Percentiles rank a stretch among this genome's conserved stretches.
These are phyloP conservation scores for Agrypnus murinus DNA, from an alignment of 2,888 invertebrate species.

Conservation along the genomic window DNA sequence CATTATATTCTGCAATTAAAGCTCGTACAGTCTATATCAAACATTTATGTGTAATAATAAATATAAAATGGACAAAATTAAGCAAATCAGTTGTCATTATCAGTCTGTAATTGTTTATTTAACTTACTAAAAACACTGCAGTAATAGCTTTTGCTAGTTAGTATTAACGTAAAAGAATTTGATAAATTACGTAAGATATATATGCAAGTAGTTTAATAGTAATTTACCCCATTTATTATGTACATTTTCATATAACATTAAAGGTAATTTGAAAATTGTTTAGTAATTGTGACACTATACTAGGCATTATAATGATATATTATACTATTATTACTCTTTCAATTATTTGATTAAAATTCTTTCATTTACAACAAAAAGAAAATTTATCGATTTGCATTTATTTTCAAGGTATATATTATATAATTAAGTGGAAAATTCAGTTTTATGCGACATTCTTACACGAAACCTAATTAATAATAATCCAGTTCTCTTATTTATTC, in stretches of 20 bases:
- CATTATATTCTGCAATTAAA: background rate
- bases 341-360: conserved; percentile 27
- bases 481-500: too few relatives aligned
- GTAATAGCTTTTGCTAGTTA: background rate
- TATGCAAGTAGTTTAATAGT: conserved; percentile 18
- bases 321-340: conserved; percentile 11
- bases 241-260: conserved; percentile 24
- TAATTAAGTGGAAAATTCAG: too few relatives aligned
- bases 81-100: background rate
- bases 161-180: conserved; percentile 1
- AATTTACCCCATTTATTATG: conserved; percentile 15
- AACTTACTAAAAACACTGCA: background rate
- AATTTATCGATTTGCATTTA: background rate
- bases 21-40: background rate
- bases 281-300: conserved; percentile 26
- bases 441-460: too few relatives aligned
- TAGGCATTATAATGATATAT: conserved; percentile 18
- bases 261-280: conserved; percentile 35
- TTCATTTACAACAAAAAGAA: background rate
- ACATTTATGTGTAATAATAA: background rate
- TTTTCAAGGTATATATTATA: too few relatives aligned
- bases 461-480: too few relatives aligned
- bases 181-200: conserved; percentile 20
- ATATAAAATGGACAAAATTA: background rate
- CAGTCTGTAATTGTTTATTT: background rate